A percentile compares a stretch with the other conserved stretches of the same genome.
Conservation (phyloP, 2,888 invertebrate species). For the Caenorhabditis wallacei region DNA sequence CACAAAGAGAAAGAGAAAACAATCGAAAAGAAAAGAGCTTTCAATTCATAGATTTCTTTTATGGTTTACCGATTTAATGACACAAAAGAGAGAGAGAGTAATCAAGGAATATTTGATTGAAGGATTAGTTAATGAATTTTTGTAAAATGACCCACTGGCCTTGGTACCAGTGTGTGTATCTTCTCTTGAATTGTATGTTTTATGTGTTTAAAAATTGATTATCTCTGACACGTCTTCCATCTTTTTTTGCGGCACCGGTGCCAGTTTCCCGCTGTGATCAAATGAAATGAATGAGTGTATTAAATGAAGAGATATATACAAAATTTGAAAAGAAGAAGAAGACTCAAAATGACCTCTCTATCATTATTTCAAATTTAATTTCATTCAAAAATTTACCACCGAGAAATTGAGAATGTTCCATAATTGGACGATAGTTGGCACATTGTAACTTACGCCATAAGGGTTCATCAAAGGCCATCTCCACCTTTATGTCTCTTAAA, state of each 20-base stretch:
- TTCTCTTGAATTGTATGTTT: constrained; percentile 37
- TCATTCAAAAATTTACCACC: constrained; percentile 23
- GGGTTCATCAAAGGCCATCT: neutral
- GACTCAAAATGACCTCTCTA: constrained; percentile 44
- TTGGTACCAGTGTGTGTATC: constrained; percentile 36
- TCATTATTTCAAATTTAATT: constrained; percentile 38
- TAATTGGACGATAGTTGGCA: neutral
- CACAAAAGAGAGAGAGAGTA: neutral
- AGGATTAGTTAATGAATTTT: constrained; percentile 7
- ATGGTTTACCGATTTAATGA: constrained; percentile 9
- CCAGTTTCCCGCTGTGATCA: constrained; percentile 37
- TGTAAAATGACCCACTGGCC: constrained; percentile 54
- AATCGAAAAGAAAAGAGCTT: constrained; percentile 4
- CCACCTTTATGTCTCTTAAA: neutral
- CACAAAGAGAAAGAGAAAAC: neutral
- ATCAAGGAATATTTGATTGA: no score
- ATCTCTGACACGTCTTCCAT: constrained; percentile 49
- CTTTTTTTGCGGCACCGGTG: constrained; percentile 34
- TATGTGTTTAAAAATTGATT: constrained; percentile 59
- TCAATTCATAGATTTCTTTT: neutral
- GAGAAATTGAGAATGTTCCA: constrained; percentile 28
- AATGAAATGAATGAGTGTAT: neutral
- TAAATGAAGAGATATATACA: constrained; percentile 13
- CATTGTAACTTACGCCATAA: no score
- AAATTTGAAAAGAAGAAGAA: neutral